These are phyloP conservation scores for Drosophila seguyi DNA, from an alignment of 1,140 invertebrate genomes.

Conservation along the genomic window DNA sequence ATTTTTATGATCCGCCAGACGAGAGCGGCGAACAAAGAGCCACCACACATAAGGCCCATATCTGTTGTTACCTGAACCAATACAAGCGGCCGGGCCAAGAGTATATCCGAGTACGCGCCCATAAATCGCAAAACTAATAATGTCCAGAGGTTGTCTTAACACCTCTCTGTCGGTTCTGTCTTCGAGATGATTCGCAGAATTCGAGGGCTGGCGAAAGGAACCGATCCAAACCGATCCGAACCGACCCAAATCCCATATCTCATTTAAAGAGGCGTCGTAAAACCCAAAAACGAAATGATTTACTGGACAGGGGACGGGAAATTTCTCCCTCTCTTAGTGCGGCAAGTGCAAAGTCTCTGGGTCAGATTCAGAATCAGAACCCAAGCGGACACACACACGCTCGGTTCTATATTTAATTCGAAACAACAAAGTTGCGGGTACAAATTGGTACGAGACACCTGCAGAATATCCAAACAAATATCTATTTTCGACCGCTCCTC, in stretches of 20 bases:
- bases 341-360: conserved; percentile 66
- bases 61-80: conserved; percentile 68
- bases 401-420: conserved; percentile 44
- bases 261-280: conserved; percentile 60
- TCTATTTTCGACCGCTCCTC: conserved; percentile 57
- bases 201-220: conserved; percentile 26
- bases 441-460: conserved; percentile 51
- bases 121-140: conserved; percentile 78
- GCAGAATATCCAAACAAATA: conserved; percentile 68
- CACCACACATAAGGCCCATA: conserved; percentile 70
- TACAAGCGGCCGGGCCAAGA: conserved; percentile 6
- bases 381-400: conserved; percentile 22
- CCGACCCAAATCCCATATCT: conserved; percentile 18
- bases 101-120: conserved; percentile 38
- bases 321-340: conserved; percentile 47
- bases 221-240: not conserved
- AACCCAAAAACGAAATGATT: conserved; percentile 66
- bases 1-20: conserved; percentile 78
- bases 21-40: conserved; percentile 68
- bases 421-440: conserved; percentile 56
- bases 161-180: conserved; percentile 38
- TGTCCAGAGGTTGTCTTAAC: conserved; percentile 77
- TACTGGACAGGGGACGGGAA: conserved; percentile 44
- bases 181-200: conserved; percentile 69
- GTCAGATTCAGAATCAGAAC: conserved; percentile 42